These are phyloP conservation scores for Malacoraja senta DNA, from an alignment of 2,797 vertebrate genomes.

Conservation along the genomic window DNA sequence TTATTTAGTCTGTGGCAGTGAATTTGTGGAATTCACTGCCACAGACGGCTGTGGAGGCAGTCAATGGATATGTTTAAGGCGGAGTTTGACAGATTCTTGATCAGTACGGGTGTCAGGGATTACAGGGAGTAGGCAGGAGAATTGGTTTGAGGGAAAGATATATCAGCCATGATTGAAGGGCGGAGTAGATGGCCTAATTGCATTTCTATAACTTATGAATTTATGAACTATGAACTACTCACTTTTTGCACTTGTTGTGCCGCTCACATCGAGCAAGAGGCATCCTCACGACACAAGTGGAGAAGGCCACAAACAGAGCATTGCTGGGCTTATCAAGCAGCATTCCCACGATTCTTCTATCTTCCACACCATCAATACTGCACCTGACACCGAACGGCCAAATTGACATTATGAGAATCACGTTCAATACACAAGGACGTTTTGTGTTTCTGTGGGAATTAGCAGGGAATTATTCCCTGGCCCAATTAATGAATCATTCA, in stretches of 20 bases:
- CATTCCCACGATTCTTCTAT: conserved; percentile 86
- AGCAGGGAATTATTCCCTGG: not conserved
- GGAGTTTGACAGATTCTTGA: too few species aligned
- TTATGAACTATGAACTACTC: conserved; percentile 40
- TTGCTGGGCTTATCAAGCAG: conserved; percentile 80
- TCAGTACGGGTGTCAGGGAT: too few species aligned
- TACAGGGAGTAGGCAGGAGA: too few species aligned
- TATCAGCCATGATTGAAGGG: too few species aligned
- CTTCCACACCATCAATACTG: conserved; percentile 83
- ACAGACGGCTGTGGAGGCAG: too few species aligned
- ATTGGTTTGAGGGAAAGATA: too few species aligned
- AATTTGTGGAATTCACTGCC: too few species aligned
- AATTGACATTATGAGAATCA: not conserved
- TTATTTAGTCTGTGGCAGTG: too few species aligned
- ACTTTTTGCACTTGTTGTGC: conserved; percentile 91
- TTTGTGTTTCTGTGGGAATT: not conserved
- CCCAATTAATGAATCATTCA: not conserved
- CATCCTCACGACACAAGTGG: conserved; percentile 87
- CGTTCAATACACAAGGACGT: not conserved
- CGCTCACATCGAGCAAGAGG: conserved; percentile 86
- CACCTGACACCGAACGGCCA: conserved; percentile 61
- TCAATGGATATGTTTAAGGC: too few species aligned
- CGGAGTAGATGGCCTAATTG: too few species aligned
- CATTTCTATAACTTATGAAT: too few species aligned
- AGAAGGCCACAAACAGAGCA: conserved; percentile 79